Base-by-base conservation (phyloP, 2,797 vertebrate species). In the Characodon lateralis region DNA sequence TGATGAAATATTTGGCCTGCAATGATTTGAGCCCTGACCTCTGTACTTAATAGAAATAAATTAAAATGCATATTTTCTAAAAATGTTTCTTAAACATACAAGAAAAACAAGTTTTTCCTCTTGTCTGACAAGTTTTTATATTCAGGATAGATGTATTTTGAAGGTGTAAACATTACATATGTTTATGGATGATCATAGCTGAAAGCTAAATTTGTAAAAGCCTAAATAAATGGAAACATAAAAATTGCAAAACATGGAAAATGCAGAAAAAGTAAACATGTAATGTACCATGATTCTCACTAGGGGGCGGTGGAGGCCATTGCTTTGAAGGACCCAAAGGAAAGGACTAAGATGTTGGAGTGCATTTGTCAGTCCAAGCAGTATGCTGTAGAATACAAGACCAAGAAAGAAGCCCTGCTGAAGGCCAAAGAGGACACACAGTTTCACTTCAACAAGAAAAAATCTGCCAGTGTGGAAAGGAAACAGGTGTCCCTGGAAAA, bases 291-390 rank as follows among this genome's bases (percentile, higher is more conserved):
- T 71, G 14, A 20, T 83, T 5, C 6, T 48, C 86, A 83, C 73
- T 81, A 99, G 98, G 98, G 98, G 81, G 95, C 96, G 53, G 96
- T 99, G 72, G 98, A 99, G 91, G 97, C 94, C 0, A 98, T 99
- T 70, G 97, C 97, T 63, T 90, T 98, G 95, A 98, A 97, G 88
- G 97, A 96, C 69, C 96, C 97, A 0, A 98, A 95, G 83, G 97
- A 99, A 81, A 95, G 96, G 86, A 96, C 97, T 74, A 96, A 96
- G 39, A 96, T 99, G 90, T 97, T 99, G 82, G 98, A 99, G 89
- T 88, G 82, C 73, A 97, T 99, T 83, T 97, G 98, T 87, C 93
- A 93, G 89, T 99, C 98, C 0, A 87, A 87, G 73, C 96, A 97
- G 53, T 93, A 94, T 68, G 89, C 94, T 50, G 91, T 90, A n/a